These are phyloP conservation scores for Ancistrus triradiatus DNA, from an alignment of 2,113 vertebrate species.

Conservation along the genomic window DNA sequence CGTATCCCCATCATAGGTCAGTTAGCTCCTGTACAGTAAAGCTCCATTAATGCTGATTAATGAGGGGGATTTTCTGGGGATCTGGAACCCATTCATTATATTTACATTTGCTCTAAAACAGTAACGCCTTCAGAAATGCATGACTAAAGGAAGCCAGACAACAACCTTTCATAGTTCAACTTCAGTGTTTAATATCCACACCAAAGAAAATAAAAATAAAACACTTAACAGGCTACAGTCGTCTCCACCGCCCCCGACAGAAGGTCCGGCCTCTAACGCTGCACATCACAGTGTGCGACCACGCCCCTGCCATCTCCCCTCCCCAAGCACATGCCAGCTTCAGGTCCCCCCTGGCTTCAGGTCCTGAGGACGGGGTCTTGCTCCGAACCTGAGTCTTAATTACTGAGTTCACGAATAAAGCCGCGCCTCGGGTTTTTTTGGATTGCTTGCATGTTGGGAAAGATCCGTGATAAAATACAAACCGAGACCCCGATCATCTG, in stretches of 20 bases:
- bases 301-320: conserved; percentile 14
- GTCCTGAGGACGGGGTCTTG: conserved; percentile 38
- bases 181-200: conserved; percentile 68
- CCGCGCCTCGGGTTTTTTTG: too few relatives aligned
- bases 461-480: too few relatives aligned
- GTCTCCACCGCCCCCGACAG: conserved; percentile 39
- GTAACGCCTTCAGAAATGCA: too few relatives aligned
- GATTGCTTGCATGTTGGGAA: too few relatives aligned
- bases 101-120: too few relatives aligned
- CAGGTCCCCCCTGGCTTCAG: conserved; percentile 35
- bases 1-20: too few relatives aligned
- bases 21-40: too few relatives aligned
- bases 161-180: conserved; percentile 53
- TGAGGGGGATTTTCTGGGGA: too few relatives aligned
- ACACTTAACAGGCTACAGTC: conserved; percentile 60
- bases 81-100: too few relatives aligned
- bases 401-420: conserved; percentile 39
- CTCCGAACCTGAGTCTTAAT: conserved; percentile 50
- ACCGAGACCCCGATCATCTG: too few relatives aligned
- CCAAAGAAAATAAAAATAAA: conserved; percentile 51
- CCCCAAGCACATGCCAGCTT: conserved; percentile 15
- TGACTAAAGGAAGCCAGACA: too few relatives aligned
- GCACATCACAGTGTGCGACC: conserved; percentile 43
- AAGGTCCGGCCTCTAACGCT: conserved; percentile 34
- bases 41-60: too few relatives aligned